Evolutionary conservation across 2,888 invertebrate species (phyloP).

Genomic region (Tyria jacobaeae): DNA sequence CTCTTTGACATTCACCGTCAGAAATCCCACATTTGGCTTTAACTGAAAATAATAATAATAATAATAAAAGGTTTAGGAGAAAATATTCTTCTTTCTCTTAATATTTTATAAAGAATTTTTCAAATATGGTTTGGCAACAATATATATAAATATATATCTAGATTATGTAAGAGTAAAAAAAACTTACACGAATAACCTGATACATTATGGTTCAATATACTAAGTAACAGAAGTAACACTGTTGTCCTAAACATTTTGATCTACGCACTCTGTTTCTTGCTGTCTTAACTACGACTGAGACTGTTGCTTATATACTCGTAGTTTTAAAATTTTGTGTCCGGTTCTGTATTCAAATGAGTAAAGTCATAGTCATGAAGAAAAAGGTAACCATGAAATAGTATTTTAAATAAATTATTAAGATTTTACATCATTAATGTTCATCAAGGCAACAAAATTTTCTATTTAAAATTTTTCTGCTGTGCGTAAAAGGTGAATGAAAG

Average conservation of each 20-base stretch:
- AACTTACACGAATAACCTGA: slow-evolving; percentile 9
- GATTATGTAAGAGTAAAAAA: too few relatives aligned
- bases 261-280: neutral
- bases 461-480: too few relatives aligned
- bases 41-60: slow-evolving; percentile 28
- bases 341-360: neutral
- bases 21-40: slow-evolving; percentile 20
- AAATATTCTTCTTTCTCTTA: too few relatives aligned
- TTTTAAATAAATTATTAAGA: neutral
- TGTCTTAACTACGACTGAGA: neutral
- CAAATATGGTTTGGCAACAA: too few relatives aligned
- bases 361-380: neutral
- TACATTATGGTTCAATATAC: neutral
- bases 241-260: neutral
- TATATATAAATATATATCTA: neutral
- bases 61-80: too few relatives aligned
- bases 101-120: too few relatives aligned
- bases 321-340: neutral
- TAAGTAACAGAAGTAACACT: neutral
- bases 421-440: too few relatives aligned
- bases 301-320: neutral
- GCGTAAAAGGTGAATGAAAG: too few relatives aligned
- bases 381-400: neutral
- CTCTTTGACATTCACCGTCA: slow-evolving; percentile 20
- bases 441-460: too few relatives aligned